These are phyloP conservation scores for Datnioides undecimradiatus DNA, from an alignment of 2,113 vertebrate genomes.

Conservation along the genomic window DNA sequence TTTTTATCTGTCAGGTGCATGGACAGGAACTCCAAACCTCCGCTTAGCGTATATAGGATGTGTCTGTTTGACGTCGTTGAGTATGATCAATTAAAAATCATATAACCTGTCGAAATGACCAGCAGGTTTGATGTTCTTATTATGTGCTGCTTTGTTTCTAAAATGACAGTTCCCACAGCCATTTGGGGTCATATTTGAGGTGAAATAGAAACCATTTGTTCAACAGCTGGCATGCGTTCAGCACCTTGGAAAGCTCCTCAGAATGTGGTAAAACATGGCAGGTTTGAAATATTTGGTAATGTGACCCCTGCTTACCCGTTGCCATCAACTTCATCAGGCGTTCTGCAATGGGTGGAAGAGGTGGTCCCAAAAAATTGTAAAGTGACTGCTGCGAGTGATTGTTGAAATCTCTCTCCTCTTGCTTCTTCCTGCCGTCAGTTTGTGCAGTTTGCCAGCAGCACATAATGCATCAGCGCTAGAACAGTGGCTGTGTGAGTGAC, in stretches of 20 bases:
- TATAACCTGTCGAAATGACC: background rate
- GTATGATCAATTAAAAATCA: no score
- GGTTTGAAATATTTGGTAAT: no score
- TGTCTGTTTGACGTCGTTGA: no score
- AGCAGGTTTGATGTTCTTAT: background rate
- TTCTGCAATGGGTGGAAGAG: background rate
- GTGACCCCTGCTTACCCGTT: background rate
- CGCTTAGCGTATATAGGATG: no score
- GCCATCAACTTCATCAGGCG: background rate
- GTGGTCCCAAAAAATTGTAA: background rate
- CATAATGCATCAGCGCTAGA: no score
- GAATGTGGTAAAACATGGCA: background rate
- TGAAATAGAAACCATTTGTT: background rate
- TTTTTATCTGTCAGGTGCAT: constrained; percentile 16
- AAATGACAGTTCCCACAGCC: background rate
- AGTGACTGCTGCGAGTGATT: background rate
- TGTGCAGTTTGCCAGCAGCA: background rate
- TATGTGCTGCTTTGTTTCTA: background rate
- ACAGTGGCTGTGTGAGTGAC: background rate
- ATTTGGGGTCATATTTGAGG: background rate
- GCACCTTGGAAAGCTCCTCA: background rate
- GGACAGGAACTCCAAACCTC: no score
- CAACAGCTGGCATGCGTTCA: background rate
- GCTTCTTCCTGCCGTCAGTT: background rate
- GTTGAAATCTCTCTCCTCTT: background rate